Base-by-base conservation (phyloP, 2,113 vertebrate genomes). In the Mus musculus region DNA sequence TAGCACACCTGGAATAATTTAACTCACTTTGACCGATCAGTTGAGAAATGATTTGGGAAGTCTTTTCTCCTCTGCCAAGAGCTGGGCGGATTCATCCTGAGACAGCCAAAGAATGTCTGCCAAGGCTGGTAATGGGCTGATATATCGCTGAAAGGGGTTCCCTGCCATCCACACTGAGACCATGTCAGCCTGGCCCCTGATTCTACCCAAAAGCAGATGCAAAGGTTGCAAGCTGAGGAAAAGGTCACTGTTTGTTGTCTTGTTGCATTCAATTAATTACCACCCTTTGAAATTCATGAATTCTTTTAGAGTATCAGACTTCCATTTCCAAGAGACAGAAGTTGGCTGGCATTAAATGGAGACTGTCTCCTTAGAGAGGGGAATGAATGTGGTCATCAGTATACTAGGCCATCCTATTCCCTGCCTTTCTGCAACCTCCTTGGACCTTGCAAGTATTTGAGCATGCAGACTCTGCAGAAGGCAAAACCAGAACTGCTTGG, bases 1-100 rank as follows among this genome's bases (percentile, higher is more conserved):
- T 69, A 77, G 89, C 80, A 92, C 97, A 97, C 95, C 96, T 98
- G 97, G 91, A 93, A 97, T 96, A 97, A 96, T 89, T 98, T 97
- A 96, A 91, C 89, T 73, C 65, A 80, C 54, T 89, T 85, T 96
- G 78, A 94, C 94, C 3, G 0, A 96, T 63, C 91, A 22, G 84
- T 93, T 96, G 94, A 95, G 71, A 97, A 94, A 96, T 96, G 89
- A 96, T 90, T 90, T 88, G 75, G 61, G 85, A 97, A 92, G 46
- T 85, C 93, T 88, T 94, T 67, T 7, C 22, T 56, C 56, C 36
- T 56, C 75, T 88, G 82, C 81, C 84, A 90, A 89, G 42, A 69
- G 1, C 56, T 75, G 59, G 71, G 61, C 52, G 16, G 75, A 94
- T 77, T 72, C 30, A 52, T 26, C 20, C 1, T 56, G 39, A 87